phyloP scores from a whole-genome alignment of 2,113 vertebrate species.

The Chloroceryle aenea region DNA sequence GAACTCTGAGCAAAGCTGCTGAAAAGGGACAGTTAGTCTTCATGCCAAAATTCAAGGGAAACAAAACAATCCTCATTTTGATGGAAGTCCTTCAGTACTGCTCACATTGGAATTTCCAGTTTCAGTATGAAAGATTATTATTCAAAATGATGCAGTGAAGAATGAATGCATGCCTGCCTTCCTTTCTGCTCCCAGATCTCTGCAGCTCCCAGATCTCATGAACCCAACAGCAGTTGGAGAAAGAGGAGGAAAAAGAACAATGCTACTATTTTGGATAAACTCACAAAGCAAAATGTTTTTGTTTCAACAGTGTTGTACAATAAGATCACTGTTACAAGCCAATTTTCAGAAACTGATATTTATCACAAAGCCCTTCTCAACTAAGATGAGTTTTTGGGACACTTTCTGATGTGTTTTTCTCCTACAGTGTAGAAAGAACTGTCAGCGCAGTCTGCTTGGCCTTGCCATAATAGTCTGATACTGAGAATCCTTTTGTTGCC shows the following conservation, averaged over 20 bases:
- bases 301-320: background rate
- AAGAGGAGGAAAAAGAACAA: background rate
- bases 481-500: background rate
- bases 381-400: background rate
- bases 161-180: background rate
- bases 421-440: background rate
- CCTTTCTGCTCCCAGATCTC: background rate
- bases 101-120: background rate
- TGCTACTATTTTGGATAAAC: background rate
- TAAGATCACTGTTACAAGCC: background rate
- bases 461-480: background rate
- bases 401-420: background rate
- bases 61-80: background rate
- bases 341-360: conserved; percentile 12
- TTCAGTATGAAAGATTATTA: background rate
- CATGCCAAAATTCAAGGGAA: background rate
- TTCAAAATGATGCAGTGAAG: background rate
- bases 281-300: background rate
- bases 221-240: background rate
- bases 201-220: background rate
- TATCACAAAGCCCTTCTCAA: background rate
- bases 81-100: background rate
- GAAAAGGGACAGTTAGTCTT: background rate
- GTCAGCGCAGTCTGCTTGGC: background rate
- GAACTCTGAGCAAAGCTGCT: conserved; percentile 28